Conservation (phyloP, 2,113 vertebrate species). For the Sialia sialis region DNA sequence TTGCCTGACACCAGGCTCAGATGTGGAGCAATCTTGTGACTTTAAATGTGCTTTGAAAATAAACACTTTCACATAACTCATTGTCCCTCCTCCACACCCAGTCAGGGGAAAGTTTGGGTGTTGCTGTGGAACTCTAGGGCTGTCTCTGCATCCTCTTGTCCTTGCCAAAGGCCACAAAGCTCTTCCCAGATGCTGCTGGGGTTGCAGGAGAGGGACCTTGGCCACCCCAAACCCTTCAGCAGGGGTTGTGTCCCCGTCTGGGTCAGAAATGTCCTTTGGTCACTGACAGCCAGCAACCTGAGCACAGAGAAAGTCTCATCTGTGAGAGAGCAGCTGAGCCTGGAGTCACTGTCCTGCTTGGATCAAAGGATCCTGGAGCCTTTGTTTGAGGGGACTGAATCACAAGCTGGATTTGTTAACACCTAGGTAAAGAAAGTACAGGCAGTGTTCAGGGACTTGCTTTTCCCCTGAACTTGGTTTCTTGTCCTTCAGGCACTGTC, state of each 20-base stretch:
- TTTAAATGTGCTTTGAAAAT: not conserved
- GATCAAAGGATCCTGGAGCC: not conserved
- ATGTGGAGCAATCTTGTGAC: not conserved
- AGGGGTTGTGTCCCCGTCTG: not conserved
- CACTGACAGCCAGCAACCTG: fast-evolving
- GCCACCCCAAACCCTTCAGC: fast-evolving
- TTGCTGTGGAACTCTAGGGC: not conserved
- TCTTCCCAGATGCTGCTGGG: not conserved
- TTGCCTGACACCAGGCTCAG: not conserved
- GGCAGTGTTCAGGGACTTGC: not conserved
- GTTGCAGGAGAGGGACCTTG: not conserved
- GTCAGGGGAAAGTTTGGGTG: not conserved
- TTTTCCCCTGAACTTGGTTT: not conserved
- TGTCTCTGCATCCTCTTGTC: not conserved
- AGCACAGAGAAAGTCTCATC: not conserved
- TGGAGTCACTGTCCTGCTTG: not conserved
- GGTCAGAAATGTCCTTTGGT: not conserved
- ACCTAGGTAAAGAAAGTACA: fast-evolving
- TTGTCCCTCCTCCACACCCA: not conserved
- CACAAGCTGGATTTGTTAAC: not conserved
- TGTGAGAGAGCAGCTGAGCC: not conserved
- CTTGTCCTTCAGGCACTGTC: not conserved
- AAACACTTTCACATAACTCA: not conserved
- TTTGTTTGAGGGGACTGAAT: not conserved
- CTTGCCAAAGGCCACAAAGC: not conserved